Evolutionary conservation across 2,797 vertebrate genomes (phyloP).

Genomic region (Periophthalmus magnuspinnatus): DNA sequence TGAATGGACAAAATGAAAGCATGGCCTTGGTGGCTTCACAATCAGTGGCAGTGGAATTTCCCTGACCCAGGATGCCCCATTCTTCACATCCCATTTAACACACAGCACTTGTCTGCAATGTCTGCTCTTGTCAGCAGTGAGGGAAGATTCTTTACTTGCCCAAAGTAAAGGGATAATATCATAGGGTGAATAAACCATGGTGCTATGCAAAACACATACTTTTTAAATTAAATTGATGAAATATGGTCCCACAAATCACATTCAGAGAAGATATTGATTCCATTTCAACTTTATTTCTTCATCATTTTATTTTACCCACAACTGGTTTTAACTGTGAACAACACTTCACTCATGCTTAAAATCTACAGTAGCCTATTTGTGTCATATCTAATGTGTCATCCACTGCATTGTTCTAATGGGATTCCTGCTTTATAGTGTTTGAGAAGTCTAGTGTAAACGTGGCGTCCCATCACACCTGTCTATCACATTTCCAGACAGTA

Average conservation of each 20-base stretch:
- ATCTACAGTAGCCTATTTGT: no score
- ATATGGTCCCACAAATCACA: no score
- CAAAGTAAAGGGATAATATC: neutral
- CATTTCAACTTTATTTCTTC: no score
- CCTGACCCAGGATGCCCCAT: constrained; percentile 52
- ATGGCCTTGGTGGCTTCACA: constrained; percentile 34
- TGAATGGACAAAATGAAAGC: constrained; percentile 30
- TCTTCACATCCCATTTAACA: constrained; percentile 59
- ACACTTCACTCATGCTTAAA: no score
- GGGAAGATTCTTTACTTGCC: constrained; percentile 43
- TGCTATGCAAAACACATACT: no score
- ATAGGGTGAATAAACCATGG: no score
- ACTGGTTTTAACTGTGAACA: no score
- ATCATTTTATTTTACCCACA: no score
- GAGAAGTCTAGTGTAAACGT: constrained; percentile 26
- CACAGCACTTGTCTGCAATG: constrained; percentile 34
- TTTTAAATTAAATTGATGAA: no score
- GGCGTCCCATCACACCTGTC: constrained; percentile 21
- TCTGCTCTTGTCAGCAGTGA: constrained; percentile 21
- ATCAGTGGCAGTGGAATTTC: constrained; percentile 56
- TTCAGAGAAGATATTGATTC: no score
- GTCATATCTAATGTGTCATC: constrained; percentile 4
- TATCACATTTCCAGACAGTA: constrained; percentile 43
- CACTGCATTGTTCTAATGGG: constrained; percentile 55
- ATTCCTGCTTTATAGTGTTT: constrained; percentile 47